Evolutionary conservation across 2,113 vertebrate species (phyloP), one percentile per base, ranked within the genome.

Genomic region (Sorex araneus): DNA sequence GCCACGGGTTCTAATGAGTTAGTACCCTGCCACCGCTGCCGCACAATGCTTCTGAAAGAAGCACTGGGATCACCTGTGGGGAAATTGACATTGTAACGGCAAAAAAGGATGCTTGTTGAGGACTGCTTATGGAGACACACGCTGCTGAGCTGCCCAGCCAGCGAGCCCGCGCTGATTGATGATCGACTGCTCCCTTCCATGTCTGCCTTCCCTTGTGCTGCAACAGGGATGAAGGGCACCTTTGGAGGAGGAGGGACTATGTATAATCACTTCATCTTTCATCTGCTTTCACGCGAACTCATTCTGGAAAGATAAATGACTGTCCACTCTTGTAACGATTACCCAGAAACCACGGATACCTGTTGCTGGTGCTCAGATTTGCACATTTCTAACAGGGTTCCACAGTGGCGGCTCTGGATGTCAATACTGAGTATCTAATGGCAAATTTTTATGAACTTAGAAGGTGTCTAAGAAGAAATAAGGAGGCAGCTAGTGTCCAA

Each of bases 171-270:
- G 36, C 2, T 80, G 87, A 94, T 87, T n/a, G 81, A 95, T 82
- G 77, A 10, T 34, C 34, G 0, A 8, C 88, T 28, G 25, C 34
- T 79, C 63, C 70, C 50, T 79, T 60, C 86, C 57, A 36, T 76
- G 54, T 47, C 50, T 74, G 25, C 60, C 66, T 93, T 81, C 89
- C 19, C 27, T n/a, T 40, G 54, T 73, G 66, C 92, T 66, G 50
- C 67, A 84, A 69, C 57, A 92, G 47, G 64, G 40, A 90, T 71
- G 77, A 95, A 96, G 81, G 96, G 92, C 94, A 96, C 92, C 87
- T 96, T 90, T 23, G 89, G 66, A 96, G 86, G 84, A 76, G 81
- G 92, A 75, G 84, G 87, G 78, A 54, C 69, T 15, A 0, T 6
- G 15, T 16, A 30, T 84, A 89, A 95, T 87, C 84, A 85, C 78